Evolutionary conservation across 2,113 vertebrate species (phyloP).

Genomic region (Corynorhinus townsendii): DNA sequence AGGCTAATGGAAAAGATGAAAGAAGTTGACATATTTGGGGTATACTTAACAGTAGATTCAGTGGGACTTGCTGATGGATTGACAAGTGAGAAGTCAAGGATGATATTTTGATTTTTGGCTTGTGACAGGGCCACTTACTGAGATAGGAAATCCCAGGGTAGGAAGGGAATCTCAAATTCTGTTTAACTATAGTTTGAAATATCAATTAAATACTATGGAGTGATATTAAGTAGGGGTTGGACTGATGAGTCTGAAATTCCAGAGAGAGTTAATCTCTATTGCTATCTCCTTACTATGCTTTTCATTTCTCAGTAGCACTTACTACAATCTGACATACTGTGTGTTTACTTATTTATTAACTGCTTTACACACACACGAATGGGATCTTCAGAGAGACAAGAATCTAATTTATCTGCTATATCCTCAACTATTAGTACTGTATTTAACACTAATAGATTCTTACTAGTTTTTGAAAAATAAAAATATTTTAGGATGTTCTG

Average conservation of each 20-base stretch:
- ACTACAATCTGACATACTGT: neutral
- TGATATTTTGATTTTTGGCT: neutral
- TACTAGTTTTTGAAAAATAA: neutral
- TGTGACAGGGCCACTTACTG: neutral
- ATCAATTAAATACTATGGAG: neutral
- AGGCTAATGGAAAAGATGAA: neutral
- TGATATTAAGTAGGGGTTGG: neutral
- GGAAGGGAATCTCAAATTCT: neutral
- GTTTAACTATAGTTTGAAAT: neutral
- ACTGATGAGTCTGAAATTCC: neutral
- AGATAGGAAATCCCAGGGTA: neutral
- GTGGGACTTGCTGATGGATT: neutral
- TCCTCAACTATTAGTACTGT: neutral
- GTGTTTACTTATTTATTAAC: neutral
- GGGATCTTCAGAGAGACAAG: neutral
- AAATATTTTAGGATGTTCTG: neutral
- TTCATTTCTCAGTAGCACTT: neutral
- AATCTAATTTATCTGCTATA: neutral
- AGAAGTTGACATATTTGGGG: neutral
- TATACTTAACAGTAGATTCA: neutral
- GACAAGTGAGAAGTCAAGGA: neutral
- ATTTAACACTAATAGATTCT: neutral
- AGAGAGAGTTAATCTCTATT: neutral
- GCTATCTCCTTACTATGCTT: neutral
- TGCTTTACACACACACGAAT: neutral